phyloP scores from a whole-genome alignment of 2,888 invertebrate species.

The Phengaris alcon region DNA sequence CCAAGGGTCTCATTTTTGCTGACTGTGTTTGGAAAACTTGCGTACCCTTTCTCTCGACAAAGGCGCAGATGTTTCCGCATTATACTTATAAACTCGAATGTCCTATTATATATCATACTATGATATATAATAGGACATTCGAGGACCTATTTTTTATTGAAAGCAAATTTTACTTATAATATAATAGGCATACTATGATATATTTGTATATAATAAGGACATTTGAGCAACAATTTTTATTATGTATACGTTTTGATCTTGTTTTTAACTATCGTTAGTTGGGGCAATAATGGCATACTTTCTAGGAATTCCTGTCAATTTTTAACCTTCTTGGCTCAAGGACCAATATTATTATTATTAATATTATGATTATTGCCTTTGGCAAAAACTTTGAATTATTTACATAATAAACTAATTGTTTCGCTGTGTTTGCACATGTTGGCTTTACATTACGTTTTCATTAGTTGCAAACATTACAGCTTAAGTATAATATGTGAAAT shows the following conservation, averaged over 20 bases:
- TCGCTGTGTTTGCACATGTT: constrained; percentile 16
- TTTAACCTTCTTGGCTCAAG: too few species aligned
- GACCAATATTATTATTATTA: too few species aligned
- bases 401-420: constrained; percentile 2
- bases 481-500: constrained; percentile 22
- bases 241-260: too few species aligned
- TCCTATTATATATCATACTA: too few species aligned
- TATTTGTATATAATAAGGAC: too few species aligned
- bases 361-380: neutral
- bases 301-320: too few species aligned
- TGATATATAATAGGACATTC: neutral
- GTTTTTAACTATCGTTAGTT: too few species aligned
- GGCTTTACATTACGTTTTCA: constrained; percentile 6
- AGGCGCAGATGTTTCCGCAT: constrained; percentile 15
- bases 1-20: constrained; percentile 17
- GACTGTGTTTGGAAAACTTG: constrained; percentile 11
- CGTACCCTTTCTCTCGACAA: neutral
- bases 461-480: neutral
- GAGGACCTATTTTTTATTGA: neutral
- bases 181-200: too few species aligned
- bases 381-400: neutral
- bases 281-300: too few species aligned
- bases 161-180: neutral
- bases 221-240: too few species aligned
- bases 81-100: neutral